phyloP scores from a whole-genome alignment of 2,888 invertebrate genomes.

The Acleris emargana region DNA sequence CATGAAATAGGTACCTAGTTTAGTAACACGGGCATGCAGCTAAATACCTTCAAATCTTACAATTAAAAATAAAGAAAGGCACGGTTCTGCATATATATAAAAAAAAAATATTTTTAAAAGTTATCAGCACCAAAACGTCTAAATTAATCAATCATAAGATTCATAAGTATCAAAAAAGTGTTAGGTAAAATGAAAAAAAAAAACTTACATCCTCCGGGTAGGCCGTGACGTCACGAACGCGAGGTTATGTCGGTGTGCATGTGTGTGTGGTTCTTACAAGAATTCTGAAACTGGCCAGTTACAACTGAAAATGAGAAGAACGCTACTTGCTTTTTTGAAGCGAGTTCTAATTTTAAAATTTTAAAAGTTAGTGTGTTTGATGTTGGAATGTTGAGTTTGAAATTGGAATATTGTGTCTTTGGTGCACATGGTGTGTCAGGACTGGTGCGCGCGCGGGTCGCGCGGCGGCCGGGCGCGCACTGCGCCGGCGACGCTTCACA shows the following conservation, averaged over 20 bases:
- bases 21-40: no score
- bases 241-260: conserved; percentile 32
- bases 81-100: no score
- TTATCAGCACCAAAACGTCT: background rate
- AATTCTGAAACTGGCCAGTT: conserved; percentile 7
- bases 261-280: conserved; percentile 27
- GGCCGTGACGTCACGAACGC: conserved; percentile 69
- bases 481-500: conserved; percentile 60
- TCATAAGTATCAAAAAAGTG: conserved; percentile 29
- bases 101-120: no score
- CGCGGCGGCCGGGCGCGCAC: conserved; percentile 70
- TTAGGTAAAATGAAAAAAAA: conserved; percentile 40
- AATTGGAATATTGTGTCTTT: conserved; percentile 40
- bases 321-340: background rate
- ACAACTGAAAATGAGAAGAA: background rate
- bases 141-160: background rate
- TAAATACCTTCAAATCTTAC: no score
- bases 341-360: no score
- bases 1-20: no score
- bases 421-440: conserved; percentile 42
- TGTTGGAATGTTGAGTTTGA: background rate
- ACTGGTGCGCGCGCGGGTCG: conserved; percentile 67
- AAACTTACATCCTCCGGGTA: conserved; percentile 67
- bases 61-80: no score
- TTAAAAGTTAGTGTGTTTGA: no score